A percentile compares a stretch with the other conserved stretches of the same genome.
These are phyloP conservation scores for Lithobates pipiens DNA, from an alignment of 2,797 vertebrate genomes.

Conservation along the genomic window DNA sequence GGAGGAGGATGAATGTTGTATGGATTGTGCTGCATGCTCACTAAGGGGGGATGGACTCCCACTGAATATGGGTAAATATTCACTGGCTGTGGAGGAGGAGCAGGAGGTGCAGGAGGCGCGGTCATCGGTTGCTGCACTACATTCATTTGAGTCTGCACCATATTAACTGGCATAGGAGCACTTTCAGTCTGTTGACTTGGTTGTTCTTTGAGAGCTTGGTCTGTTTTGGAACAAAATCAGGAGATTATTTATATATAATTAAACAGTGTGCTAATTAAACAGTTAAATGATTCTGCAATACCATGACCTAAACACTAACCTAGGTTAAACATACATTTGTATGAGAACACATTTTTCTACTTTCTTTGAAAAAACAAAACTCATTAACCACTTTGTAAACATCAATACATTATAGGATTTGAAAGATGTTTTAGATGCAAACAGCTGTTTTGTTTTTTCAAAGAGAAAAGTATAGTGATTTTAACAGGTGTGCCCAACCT, in stretches of 20 bases:
- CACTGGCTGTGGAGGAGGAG: slow-evolving; percentile 77
- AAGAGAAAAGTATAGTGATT: too few relatives aligned
- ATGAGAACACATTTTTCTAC: too few relatives aligned
- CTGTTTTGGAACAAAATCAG: slow-evolving; percentile 68
- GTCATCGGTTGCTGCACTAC: slow-evolving; percentile 75
- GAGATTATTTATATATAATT: not conserved
- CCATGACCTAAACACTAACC: too few relatives aligned
- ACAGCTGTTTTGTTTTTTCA: too few relatives aligned
- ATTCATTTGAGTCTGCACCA: slow-evolving; percentile 84
- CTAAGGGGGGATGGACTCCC: slow-evolving; percentile 79
- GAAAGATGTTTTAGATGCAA: too few relatives aligned
- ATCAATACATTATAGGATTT: too few relatives aligned
- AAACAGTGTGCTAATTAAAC: not conserved
- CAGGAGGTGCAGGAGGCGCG: slow-evolving; percentile 73
- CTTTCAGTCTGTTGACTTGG: slow-evolving; percentile 80
- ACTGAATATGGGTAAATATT: slow-evolving; percentile 84
- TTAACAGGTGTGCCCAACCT: too few relatives aligned
- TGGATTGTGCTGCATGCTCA: slow-evolving; percentile 84
- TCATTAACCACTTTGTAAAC: too few relatives aligned
- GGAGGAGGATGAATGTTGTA: slow-evolving; percentile 86
- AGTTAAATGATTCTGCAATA: too few relatives aligned
- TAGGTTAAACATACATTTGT: too few relatives aligned
- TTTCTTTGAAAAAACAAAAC: too few relatives aligned
- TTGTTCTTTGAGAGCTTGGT: slow-evolving; percentile 83
- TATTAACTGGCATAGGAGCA: slow-evolving; percentile 80